A percentile compares a stretch with the other conserved stretches of the same genome.
phyloP scores from a whole-genome alignment of 2,113 vertebrate genomes.

The Bubo bubo region DNA sequence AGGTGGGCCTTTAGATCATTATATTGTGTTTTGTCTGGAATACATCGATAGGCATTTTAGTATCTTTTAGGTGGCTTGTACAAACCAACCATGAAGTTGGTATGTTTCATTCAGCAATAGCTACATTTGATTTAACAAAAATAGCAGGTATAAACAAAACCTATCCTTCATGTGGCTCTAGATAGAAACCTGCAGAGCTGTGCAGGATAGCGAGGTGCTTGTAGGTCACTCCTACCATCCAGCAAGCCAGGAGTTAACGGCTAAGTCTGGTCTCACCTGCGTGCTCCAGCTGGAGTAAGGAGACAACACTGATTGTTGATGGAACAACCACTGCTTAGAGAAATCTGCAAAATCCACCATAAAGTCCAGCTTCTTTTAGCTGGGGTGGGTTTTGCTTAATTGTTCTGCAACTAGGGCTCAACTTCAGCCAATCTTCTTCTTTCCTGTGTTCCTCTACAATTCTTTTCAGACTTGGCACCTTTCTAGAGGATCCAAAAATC shows the following conservation, averaged over 20 bases:
- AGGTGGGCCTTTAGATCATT: not conserved
- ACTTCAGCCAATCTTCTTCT: not conserved
- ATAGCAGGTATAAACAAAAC: not conserved
- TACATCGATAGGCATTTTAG: fast-evolving
- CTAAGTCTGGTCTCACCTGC: not conserved
- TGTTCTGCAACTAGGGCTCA: not conserved
- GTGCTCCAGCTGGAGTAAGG: not conserved
- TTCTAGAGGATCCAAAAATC: not conserved
- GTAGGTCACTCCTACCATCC: not conserved
- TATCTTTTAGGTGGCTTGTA: not conserved
- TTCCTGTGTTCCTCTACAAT: not conserved
- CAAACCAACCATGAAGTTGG: fast-evolving
- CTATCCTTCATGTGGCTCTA: fast-evolving
- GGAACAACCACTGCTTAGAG: not conserved
- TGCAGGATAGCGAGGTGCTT: not conserved
- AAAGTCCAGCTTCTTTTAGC: not conserved
- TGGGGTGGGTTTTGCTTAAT: not conserved
- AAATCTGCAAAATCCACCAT: not conserved
- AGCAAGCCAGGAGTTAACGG: not conserved
- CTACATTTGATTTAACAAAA: not conserved
- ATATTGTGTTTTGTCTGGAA: not conserved
- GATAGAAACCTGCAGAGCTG: not conserved
- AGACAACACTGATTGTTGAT: not conserved
- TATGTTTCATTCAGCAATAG: not conserved
- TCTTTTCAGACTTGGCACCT: not conserved